phyloP scores from a whole-genome alignment of 2,888 invertebrate species.

The Cerceris ruficornis region DNA sequence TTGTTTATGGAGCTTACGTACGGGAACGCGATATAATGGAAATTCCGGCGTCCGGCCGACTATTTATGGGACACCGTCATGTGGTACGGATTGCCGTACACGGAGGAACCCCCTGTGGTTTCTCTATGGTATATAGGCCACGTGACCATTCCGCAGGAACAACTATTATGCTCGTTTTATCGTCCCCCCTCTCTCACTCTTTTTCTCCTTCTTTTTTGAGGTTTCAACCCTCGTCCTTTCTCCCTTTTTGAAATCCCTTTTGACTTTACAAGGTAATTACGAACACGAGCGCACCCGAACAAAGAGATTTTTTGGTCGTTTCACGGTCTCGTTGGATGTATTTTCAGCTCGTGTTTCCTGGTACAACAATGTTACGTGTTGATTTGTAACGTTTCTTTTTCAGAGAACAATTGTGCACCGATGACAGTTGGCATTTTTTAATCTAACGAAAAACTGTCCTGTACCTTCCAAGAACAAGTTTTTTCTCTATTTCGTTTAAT shows the following conservation, averaged over 20 bases:
- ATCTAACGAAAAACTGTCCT: neutral
- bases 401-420: neutral
- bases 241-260: neutral
- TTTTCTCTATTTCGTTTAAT: neutral
- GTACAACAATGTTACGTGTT: neutral
- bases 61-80: slow-evolving; percentile 75
- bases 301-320: neutral
- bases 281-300: neutral
- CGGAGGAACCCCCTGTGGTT: slow-evolving; percentile 33
- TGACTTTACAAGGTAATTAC: slow-evolving; percentile 27
- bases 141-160: slow-evolving; percentile 60
- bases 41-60: slow-evolving; percentile 73
- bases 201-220: neutral
- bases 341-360: too few relatives aligned
- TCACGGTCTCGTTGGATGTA: neutral
- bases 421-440: neutral
- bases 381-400: neutral
- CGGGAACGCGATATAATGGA: slow-evolving; percentile 76
- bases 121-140: slow-evolving; percentile 55
- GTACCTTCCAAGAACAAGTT: neutral
- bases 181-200: neutral
- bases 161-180: slow-evolving; percentile 24
- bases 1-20: slow-evolving; percentile 75
- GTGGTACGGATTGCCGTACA: slow-evolving; percentile 50
- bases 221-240: slow-evolving; percentile 12